Conservation (phyloP, 2,888 invertebrate genomes). For the Onchidella celtica region DNA sequence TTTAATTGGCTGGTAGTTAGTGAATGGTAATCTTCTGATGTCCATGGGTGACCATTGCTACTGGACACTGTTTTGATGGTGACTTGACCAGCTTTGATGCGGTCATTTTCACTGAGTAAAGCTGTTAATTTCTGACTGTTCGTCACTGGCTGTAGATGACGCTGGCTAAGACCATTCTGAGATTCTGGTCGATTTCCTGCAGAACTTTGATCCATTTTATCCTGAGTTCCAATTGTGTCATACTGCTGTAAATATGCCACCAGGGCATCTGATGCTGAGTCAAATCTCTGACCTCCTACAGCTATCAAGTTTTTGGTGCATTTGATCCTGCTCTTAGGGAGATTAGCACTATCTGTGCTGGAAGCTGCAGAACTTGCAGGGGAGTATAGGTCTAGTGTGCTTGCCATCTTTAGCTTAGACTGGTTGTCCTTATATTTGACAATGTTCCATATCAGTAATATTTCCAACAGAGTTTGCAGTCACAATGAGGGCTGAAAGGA, state of each 20-base stretch:
- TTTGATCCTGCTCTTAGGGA: slow-evolving; percentile 59
- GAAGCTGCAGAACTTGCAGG: neutral
- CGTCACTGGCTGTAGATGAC: neutral
- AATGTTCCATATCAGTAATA: no score
- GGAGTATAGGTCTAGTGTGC: slow-evolving; percentile 63
- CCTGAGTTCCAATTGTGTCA: neutral
- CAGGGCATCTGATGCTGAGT: slow-evolving; percentile 71
- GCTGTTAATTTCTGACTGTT: neutral
- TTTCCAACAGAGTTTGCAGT: no score
- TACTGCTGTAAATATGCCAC: slow-evolving; percentile 70
- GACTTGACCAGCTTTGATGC: no score
- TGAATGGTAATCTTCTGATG: neutral
- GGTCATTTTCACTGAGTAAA: no score
- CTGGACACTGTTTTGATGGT: no score
- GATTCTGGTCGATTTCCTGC: neutral
- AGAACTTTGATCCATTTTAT: neutral
- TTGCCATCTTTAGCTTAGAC: no score
- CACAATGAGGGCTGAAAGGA: no score
- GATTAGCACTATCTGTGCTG: slow-evolving; percentile 3
- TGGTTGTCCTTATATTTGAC: no score
- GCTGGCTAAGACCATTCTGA: neutral
- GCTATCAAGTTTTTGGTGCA: slow-evolving; percentile 61
- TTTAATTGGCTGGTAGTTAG: neutral
- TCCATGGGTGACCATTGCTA: neutral
- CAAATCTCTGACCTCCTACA: slow-evolving; percentile 64